Percentiles rank a stretch among this genome's conserved stretches.
Evolutionary conservation across 2,888 invertebrate species (phyloP).

Genomic region (Yponomeuta evonymella): DNA sequence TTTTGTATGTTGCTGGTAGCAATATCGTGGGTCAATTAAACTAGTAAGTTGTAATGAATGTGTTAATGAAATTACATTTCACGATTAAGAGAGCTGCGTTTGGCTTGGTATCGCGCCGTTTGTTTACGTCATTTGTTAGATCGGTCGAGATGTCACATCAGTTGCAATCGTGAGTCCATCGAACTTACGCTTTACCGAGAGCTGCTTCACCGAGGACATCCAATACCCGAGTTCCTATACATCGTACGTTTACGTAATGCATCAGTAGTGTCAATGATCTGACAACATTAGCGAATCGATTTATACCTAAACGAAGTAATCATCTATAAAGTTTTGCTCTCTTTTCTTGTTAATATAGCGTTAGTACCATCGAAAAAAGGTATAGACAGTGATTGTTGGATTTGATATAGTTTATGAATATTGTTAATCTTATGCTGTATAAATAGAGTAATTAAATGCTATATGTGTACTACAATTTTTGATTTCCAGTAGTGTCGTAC

Average conservation of each 20-base stretch:
- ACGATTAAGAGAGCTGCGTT: not conserved
- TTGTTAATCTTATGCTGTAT: slow-evolving; percentile 76
- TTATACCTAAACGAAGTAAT: slow-evolving; percentile 37
- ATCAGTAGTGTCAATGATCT: slow-evolving; percentile 40
- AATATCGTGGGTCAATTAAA: slow-evolving; percentile 71
- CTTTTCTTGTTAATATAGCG: slow-evolving; percentile 68
- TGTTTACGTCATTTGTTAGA: not conserved
- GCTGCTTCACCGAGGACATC: not conserved
- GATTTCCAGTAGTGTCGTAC: slow-evolving; percentile 54
- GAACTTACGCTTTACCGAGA: not conserved
- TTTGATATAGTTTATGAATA: slow-evolving; percentile 77
- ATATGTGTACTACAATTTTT: slow-evolving; percentile 71
- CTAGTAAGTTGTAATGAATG: slow-evolving; percentile 59
- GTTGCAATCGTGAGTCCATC: not conserved
- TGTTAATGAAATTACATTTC: slow-evolving; percentile 44
- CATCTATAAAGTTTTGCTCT: slow-evolving; percentile 63
- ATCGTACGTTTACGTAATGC: slow-evolving; percentile 26
- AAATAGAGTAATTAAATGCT: slow-evolving; percentile 76
- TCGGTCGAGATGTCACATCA: not conserved
- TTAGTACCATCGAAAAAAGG: slow-evolving; percentile 69
- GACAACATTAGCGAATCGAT: slow-evolving; percentile 37
- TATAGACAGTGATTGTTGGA: slow-evolving; percentile 75
- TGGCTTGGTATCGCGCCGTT: not conserved
- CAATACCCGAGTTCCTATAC: slow-evolving; percentile 52
- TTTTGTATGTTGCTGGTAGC: slow-evolving; percentile 64